phyloP scores from a whole-genome alignment of 2,797 vertebrate species.

The Serranus cabrilla region DNA sequence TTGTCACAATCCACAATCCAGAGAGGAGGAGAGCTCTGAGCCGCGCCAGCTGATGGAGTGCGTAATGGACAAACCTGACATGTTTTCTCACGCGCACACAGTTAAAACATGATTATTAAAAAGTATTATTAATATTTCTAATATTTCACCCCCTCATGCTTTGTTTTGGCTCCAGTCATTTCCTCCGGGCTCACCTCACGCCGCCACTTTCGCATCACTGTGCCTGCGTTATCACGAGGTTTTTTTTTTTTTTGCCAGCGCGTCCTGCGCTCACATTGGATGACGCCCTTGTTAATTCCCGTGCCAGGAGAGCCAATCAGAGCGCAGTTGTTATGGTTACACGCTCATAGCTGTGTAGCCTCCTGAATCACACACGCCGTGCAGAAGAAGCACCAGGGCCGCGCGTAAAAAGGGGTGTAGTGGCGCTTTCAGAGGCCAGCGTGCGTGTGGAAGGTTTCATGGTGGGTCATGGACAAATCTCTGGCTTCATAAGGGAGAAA shows the following conservation, averaged over 20 bases:
- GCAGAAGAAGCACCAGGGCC: constrained; percentile 42
- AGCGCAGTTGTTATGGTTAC: constrained; percentile 91
- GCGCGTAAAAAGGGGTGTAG: constrained; percentile 23
- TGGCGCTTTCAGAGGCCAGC: constrained; percentile 27
- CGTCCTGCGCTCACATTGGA: constrained; percentile 95
- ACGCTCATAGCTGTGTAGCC: constrained; percentile 91
- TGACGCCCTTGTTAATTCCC: constrained; percentile 88
- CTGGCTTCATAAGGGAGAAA: neutral
- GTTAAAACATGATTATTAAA: constrained; percentile 39
- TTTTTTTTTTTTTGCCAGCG: constrained; percentile 80
- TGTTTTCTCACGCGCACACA: constrained; percentile 37
- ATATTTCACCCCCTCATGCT: constrained; percentile 82
- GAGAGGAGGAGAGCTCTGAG: constrained; percentile 51
- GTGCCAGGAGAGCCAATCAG: constrained; percentile 88
- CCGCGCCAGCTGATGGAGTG: constrained; percentile 54
- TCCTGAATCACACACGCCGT: constrained; percentile 64
- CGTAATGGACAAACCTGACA: constrained; percentile 48
- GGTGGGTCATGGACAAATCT: constrained; percentile 15
- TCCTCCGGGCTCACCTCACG: constrained; percentile 85
- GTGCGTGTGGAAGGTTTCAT: constrained; percentile 18
- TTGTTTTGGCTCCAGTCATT: constrained; percentile 73
- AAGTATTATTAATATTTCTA: constrained; percentile 70
- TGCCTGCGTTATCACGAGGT: constrained; percentile 84
- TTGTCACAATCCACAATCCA: constrained; percentile 80
- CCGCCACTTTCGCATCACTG: constrained; percentile 92